Evolutionary conservation across 2,113 vertebrate genomes (phyloP).

Genomic region (Lagopus leucura): DNA sequence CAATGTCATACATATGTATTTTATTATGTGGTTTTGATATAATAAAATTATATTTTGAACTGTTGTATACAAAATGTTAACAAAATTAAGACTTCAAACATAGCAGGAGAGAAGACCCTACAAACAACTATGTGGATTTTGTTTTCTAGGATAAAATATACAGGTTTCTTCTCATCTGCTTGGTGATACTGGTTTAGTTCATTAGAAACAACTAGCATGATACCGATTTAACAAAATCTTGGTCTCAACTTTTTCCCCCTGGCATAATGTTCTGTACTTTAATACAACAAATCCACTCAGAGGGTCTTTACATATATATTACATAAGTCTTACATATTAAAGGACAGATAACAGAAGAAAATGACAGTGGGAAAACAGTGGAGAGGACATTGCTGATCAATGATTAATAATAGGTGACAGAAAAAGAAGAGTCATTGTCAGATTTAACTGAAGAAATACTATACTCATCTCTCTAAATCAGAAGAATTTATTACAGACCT

Average conservation of each 20-base stretch:
- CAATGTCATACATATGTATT: neutral
- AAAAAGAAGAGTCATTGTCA: neutral
- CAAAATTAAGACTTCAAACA: neutral
- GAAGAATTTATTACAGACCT: neutral
- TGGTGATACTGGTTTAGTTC: neutral
- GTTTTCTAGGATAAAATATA: neutral
- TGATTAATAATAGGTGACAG: neutral
- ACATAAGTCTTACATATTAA: neutral
- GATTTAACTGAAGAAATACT: neutral
- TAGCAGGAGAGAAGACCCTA: neutral
- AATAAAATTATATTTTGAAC: neutral
- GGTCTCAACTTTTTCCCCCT: neutral
- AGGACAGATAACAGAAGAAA: neutral
- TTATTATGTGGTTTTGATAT: neutral
- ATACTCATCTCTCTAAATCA: neutral
- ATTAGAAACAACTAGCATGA: neutral
- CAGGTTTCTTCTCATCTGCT: neutral
- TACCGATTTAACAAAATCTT: neutral
- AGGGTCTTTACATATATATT: neutral
- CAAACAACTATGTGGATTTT: neutral
- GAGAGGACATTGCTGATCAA: neutral
- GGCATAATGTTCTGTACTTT: neutral
- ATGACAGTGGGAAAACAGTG: neutral
- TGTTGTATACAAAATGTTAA: neutral
- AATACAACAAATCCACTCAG: neutral